Percentiles rank a stretch among this genome's conserved stretches.
Evolutionary conservation across 2,797 vertebrate genomes (phyloP).

Genomic region (Percopsis omiscomaycus): DNA sequence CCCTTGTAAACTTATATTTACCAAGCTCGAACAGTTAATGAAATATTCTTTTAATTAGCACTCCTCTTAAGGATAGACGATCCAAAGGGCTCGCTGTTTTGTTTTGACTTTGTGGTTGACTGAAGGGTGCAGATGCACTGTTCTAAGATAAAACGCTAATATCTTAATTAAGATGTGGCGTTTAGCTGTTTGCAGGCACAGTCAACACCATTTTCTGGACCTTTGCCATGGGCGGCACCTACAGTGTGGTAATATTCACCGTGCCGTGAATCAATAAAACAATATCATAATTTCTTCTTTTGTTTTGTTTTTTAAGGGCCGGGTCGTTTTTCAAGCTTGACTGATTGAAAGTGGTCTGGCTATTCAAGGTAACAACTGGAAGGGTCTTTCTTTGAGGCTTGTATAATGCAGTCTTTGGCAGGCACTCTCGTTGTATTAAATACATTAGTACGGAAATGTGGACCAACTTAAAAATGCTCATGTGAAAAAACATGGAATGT

Average conservation of each 20-base stretch:
- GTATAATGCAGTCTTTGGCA: conserved; percentile 79
- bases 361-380: conserved; percentile 77
- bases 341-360: conserved; percentile 77
- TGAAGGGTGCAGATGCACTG: conserved; percentile 74
- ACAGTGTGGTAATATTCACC: conserved; percentile 58
- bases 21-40: conserved; percentile 82
- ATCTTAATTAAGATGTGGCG: conserved; percentile 76
- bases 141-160: conserved; percentile 73
- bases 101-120: conserved; percentile 78
- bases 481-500: conserved; percentile 81
- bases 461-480: conserved; percentile 79
- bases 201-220: conserved; percentile 27
- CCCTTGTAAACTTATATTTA: conserved; percentile 84
- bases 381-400: conserved; percentile 48
- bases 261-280: conserved; percentile 73
- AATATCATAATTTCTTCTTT: conserved; percentile 77
- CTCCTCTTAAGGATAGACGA: conserved; percentile 72
- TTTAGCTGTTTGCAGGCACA: conserved; percentile 66
- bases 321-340: conserved; percentile 77
- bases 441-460: conserved; percentile 79
- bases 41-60: conserved; percentile 84
- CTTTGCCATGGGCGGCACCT: conserved; percentile 53
- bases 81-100: conserved; percentile 74
- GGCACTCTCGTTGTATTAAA: conserved; percentile 75
- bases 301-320: conserved; percentile 64